These are phyloP conservation scores for Pipra filicauda DNA, from an alignment of 2,113 vertebrate species.

Conservation along the genomic window DNA sequence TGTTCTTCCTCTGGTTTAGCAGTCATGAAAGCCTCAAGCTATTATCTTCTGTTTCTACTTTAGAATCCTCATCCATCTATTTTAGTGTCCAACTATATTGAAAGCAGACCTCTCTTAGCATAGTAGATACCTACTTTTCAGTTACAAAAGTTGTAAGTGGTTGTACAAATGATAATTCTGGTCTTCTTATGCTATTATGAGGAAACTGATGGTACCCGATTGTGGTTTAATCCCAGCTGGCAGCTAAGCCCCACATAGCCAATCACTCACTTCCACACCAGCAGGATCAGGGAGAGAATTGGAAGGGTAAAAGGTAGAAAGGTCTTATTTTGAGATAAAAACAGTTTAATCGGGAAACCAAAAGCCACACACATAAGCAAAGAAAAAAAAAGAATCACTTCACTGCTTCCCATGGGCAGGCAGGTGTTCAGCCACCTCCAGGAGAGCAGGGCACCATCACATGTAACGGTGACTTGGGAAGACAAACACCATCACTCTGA, in stretches of 20 bases:
- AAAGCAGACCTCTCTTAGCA: background rate
- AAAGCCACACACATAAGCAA: background rate
- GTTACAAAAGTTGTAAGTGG: background rate
- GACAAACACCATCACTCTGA: accelerated
- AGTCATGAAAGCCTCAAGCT: background rate
- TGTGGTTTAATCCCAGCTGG: background rate
- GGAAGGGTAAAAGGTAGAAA: background rate
- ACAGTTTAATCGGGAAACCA: background rate
- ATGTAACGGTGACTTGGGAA: background rate
- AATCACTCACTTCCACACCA: accelerated
- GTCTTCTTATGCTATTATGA: background rate
- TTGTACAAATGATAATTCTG: background rate
- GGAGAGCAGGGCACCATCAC: background rate
- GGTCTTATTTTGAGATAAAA: background rate
- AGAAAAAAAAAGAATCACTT: background rate
- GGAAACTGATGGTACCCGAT: background rate
- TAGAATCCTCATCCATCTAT: background rate
- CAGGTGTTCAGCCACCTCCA: background rate
- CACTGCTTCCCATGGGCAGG: background rate
- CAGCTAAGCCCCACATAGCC: background rate
- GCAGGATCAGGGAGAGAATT: background rate
- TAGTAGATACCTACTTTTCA: background rate
- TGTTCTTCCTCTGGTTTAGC: background rate
- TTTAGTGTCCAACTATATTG: background rate
- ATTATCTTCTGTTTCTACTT: background rate